Percentiles rank a stretch among this genome's conserved stretches.
Evolutionary conservation across 2,113 vertebrate species (phyloP).

Genomic region (Pituophis catenifer): DNA sequence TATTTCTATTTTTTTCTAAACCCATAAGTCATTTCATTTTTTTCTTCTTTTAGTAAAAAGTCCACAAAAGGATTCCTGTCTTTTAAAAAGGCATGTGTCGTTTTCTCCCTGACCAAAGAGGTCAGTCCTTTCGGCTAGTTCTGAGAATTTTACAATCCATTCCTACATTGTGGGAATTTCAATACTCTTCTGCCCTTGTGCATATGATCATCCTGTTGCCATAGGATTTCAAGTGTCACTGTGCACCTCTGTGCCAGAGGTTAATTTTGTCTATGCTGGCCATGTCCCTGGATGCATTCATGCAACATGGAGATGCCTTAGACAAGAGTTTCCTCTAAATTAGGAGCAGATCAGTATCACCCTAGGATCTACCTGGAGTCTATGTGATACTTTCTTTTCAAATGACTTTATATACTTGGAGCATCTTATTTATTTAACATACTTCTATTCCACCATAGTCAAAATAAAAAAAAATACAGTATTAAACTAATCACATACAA

Average conservation of each 20-base stretch:
- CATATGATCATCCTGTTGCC: not conserved
- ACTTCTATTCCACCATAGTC: not conserved
- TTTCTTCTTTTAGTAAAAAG: not conserved
- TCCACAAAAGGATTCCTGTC: not conserved
- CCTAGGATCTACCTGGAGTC: not conserved
- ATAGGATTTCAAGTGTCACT: not conserved
- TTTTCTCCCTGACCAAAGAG: not conserved
- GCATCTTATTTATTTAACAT: not conserved
- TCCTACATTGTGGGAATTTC: not conserved
- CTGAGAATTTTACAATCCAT: not conserved
- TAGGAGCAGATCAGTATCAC: not conserved
- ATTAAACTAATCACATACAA: no score
- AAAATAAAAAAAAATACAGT: no score
- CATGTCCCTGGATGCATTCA: not conserved
- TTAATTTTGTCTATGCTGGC: not conserved
- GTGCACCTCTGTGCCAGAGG: not conserved
- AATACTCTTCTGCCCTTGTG: not conserved
- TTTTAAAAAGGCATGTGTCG: not conserved
- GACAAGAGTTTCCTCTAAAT: not conserved
- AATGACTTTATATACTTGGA: not conserved
- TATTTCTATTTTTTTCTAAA: not conserved
- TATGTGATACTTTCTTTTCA: not conserved
- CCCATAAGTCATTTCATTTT: not conserved
- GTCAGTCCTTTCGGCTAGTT: not conserved
- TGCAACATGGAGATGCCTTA: no score